Base-by-base conservation (phyloP, 1,140 invertebrate species). In the Lordiphosa clarofinis region DNA sequence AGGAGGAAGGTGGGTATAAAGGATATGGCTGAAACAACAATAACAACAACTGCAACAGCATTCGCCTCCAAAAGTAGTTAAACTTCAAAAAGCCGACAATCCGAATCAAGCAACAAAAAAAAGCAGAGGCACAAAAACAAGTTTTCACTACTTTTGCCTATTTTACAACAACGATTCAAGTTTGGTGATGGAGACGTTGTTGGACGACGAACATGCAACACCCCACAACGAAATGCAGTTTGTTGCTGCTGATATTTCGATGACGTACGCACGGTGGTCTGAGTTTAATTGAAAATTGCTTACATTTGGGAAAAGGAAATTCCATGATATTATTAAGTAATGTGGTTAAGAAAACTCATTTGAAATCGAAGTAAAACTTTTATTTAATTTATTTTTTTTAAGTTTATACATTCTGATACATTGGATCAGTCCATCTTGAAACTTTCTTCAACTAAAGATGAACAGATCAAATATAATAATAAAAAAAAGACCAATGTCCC, bases 111-210 rank as follows among this genome's bases (percentile, higher is more conserved):
- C 60, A 60, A 53, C 2, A 19, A 19, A 33, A 48, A 50, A 36
- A 49, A 13, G 21, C 13, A 44, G 53, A 12, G 43, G 50, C 46
- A 68, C 61, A 48, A 74, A 82, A 82, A 82, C 78, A 42, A 84
- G 76, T 82, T 82, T 84, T 82, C 73, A 82, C 76, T 82, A 84
- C 78, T 78, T 81, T 84, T 82, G 73, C 76, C 76, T 76, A 82
- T 76, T 82, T 76, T 61, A 76, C 78, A 81, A 70, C 50, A 57
- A 40, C 36, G 56, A 54, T 39, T 43, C 39, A 19, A 67, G 56
- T 65, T 48, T 28, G 50, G 48, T 38, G 64, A 67, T 67, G 52
- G 62, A 67, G 64, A 50, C 48, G 48, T 46, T 28, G 43, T 46
- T 46, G 43, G 38, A 58, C 46, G 40, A 49, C 56, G 36, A 62